Base-by-base conservation (phyloP, 2,888 invertebrate species). In the Eupeodes luniger region DNA sequence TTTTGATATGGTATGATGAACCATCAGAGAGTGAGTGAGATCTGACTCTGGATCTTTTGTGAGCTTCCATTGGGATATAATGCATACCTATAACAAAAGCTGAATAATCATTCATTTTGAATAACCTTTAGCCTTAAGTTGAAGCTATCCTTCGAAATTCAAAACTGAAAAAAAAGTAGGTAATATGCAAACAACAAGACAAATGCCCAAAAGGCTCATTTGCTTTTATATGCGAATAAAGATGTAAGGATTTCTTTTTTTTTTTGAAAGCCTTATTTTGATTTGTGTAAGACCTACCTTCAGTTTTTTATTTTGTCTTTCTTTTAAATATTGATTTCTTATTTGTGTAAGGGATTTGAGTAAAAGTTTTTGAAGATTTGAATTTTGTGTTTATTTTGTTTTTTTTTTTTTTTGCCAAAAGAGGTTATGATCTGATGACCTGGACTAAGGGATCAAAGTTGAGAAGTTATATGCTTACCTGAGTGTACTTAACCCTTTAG, bases 181-280 rank as follows among this genome's bases (percentile, higher is more conserved):
- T 27, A 64, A 64, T 64, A 64, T 64, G 19, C 64, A 64, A 64
- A 64, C 64, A 64, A 64, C 47, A 64, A 64, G 64, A 12, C 47
- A 47, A 64, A 64, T 64, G 12, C 64, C 47, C 64, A 64, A 64
- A 47, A 47, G 64, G 64, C 44, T 64, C 64, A 64, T 64, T 64
- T 64, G 47, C 7, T 47, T 47, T 47, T 64, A 47, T 64, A 27
- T 27, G 27, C 6, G 40, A 1, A 40, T 40, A 9, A 7, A 19
- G 64, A 27, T 64, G 64, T 64, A 14, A 47, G 64, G 47, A 64
- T 64, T 64, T 64, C 19, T 44, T 47, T 47, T 19, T 27, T 19
- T 27, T 27, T 27, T 27, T 27, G 2, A 27, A 27, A 47, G 12
- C 6, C 16, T 40, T 19, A 4, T n/a, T 14, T 47, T 64, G 64